Evolutionary conservation across 2,113 vertebrate species (phyloP), one percentile per base, ranked within the genome.

Genomic region (Syrrhaptes paradoxus): DNA sequence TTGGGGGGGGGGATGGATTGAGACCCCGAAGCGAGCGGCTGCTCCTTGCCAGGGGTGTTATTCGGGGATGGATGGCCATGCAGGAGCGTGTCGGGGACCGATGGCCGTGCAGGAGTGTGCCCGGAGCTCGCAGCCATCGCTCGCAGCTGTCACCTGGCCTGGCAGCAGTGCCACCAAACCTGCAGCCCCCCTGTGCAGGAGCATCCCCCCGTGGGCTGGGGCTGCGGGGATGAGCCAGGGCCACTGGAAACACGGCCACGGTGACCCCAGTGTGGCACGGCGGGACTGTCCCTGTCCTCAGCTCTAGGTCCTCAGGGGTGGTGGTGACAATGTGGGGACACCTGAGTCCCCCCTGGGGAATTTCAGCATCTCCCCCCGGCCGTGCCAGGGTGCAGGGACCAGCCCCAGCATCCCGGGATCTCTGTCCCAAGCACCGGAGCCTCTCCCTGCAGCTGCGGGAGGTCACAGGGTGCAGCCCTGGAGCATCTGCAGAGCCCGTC

Each of bases 191-290:
- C 52, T 20, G 22, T 3, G 3, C 2, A 17, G 38, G 55, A 38
- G 41, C 28, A 34, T 41, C 58, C 46, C 41, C 65, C 11, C 36
- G 34, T 67, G 2, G 26, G 11, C 38, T 41, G 38, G 38, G 38
- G 38, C 38, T 41, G 38, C 11, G 38, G 38, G 38, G 38, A 41
- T 41, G 38, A 41, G 38, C 38, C 38, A 41, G 7, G 36, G 36
- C 36, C 36, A 9, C 36, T 36, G 36, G 36, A 36, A 36, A 36
- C 9, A 9, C 0, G 0, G 20, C n/a, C 32, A 54, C 61, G 0
- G 25, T 2, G 75, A 70, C 51, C 41, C 51, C 49, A 0, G 8
- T 0, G 36, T 0, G 0, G 38, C 55, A 34, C 8, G 0, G 0
- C 0, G 9, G 48, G n/a, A 2, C 17, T 5, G 9, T 13, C 81